These are phyloP conservation scores for Scolopax mira DNA, from an alignment of 2,113 vertebrate genomes.

Conservation along the genomic window DNA sequence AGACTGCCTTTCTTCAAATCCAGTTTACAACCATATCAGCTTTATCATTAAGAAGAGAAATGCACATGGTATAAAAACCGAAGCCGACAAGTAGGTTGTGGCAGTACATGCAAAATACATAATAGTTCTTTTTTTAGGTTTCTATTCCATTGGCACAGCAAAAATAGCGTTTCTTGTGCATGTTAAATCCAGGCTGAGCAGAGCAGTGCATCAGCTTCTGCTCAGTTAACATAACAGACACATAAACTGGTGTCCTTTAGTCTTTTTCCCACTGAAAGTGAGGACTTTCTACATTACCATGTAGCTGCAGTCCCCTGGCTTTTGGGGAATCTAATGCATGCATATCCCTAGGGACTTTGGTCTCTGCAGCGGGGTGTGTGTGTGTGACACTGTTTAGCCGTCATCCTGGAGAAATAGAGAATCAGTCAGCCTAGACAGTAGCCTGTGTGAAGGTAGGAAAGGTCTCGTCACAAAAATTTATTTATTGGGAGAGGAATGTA, in stretches of 20 bases:
- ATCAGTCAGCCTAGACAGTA: not conserved
- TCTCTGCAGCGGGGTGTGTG: too few relatives aligned
- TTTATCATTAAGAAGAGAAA: not conserved
- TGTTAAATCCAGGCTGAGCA: not conserved
- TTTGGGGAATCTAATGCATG: not conserved
- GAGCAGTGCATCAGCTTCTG: not conserved
- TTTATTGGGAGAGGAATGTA: not conserved
- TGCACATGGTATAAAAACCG: not conserved
- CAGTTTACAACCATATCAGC: not conserved
- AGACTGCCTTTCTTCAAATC: not conserved
- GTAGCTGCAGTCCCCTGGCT: not conserved
- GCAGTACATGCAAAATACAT: not conserved
- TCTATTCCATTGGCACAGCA: not conserved
- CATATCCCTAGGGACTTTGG: not conserved
- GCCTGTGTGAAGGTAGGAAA: not conserved
- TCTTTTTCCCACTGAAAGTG: not conserved
- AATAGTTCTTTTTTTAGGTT: not conserved
- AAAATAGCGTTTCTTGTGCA: not conserved
- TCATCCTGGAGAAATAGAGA: not conserved
- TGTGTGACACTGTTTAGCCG: not conserved
- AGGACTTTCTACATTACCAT: rapidly evolving
- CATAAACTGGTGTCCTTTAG: not conserved
- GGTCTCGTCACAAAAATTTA: not conserved
- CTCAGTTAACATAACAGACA: not conserved
- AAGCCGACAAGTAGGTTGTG: not conserved